These are phyloP conservation scores for Tenualosa ilisha DNA, from an alignment of 2,797 vertebrate species.

Conservation along the genomic window DNA sequence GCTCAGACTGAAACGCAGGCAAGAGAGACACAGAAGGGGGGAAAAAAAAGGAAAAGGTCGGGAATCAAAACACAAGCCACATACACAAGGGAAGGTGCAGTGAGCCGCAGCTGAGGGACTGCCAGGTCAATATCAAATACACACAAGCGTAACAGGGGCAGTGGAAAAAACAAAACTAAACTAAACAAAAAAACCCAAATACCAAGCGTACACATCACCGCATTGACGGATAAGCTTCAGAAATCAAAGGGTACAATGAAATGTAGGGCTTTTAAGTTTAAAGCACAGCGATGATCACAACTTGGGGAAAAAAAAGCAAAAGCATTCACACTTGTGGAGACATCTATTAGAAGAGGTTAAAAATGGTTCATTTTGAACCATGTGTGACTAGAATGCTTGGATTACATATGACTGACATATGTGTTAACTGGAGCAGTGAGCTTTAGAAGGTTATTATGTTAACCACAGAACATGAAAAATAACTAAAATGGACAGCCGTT, in stretches of 20 bases:
- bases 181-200: not conserved
- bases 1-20: conserved; percentile 99
- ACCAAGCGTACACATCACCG: not conserved
- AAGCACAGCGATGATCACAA: conserved; percentile 4
- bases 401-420: not conserved
- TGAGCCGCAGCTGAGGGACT: conserved; percentile 70
- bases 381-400: not conserved
- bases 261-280: not conserved
- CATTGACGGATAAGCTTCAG: not conserved
- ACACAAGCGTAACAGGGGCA: conserved; percentile 20
- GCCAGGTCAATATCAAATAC: conserved; percentile 49
- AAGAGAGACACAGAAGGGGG: conserved; percentile 67
- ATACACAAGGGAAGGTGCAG: conserved; percentile 74
- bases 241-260: not conserved
- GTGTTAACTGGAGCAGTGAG: not conserved
- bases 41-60: conserved; percentile 80
- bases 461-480: not conserved
- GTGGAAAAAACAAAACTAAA: not conserved
- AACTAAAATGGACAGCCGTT: not conserved
- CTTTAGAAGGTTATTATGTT: not conserved
- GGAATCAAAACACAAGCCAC: conserved; percentile 92
- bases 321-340: not conserved
- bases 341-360: not conserved
- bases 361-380: not conserved
- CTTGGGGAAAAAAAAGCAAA: not conserved